These are phyloP conservation scores for Metallyticus violacea DNA, from an alignment of 2,888 invertebrate genomes.

Conservation along the genomic window DNA sequence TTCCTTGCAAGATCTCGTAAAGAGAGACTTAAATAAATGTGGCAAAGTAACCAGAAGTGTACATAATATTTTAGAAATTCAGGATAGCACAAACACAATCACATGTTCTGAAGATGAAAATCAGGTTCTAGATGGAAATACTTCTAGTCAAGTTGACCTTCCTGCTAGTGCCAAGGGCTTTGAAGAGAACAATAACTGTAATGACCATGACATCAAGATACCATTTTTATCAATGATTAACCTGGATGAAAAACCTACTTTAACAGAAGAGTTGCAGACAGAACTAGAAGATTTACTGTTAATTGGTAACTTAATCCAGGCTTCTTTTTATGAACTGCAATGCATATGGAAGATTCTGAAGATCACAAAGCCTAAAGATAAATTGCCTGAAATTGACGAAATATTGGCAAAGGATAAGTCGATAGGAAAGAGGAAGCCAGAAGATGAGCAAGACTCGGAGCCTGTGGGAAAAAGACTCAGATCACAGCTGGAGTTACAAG, in stretches of 20 bases:
- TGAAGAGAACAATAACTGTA: not conserved
- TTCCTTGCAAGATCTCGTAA: conserved; percentile 58
- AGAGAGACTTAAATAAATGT: conserved; percentile 64
- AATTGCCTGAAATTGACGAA: conserved; percentile 44
- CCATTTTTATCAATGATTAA: not conserved
- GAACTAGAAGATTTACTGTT: conserved; percentile 78
- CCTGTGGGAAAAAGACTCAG: not conserved
- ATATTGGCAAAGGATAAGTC: conserved; percentile 40
- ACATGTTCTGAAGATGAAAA: not conserved
- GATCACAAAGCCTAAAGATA: conserved; percentile 56
- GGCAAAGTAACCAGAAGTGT: conserved; percentile 55
- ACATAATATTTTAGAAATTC: conserved; percentile 53
- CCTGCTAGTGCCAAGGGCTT: too few species aligned
- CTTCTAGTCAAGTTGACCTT: too few species aligned
- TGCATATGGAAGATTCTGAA: conserved; percentile 74
- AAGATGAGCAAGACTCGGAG: not conserved
- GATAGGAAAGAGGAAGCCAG: not conserved
- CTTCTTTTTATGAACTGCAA: conserved; percentile 78
- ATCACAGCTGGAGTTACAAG: not conserved
- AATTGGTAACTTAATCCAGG: conserved; percentile 89
- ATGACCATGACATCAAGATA: not conserved
- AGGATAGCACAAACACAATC: conserved; percentile 36
- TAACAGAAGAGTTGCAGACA: conserved; percentile 38
- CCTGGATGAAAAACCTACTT: not conserved
- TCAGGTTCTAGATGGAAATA: conserved; percentile 43